These are phyloP conservation scores for Procavia capensis DNA, from an alignment of 2,113 vertebrate species.

Conservation along the genomic window DNA sequence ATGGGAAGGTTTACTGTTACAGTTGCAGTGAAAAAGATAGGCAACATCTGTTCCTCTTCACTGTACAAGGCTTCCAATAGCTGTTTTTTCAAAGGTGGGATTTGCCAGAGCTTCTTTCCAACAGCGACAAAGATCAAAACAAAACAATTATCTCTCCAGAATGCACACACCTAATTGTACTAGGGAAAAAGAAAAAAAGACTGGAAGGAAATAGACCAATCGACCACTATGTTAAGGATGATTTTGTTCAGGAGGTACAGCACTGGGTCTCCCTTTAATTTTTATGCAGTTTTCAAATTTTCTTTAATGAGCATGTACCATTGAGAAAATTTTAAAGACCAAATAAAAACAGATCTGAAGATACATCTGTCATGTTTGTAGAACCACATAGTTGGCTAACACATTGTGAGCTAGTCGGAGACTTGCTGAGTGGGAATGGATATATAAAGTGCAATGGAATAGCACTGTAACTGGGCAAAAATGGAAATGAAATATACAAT, in stretches of 20 bases:
- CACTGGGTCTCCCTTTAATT: background rate
- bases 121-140: constrained; percentile 40
- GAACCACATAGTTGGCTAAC: background rate
- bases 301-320: background rate
- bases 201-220: background rate
- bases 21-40: constrained; percentile 15
- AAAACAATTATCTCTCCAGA: background rate
- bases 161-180: background rate
- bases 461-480: background rate
- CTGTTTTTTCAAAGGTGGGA: constrained; percentile 40
- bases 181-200: background rate
- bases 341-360: background rate
- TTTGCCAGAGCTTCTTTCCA: constrained; percentile 32
- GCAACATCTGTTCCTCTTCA: constrained; percentile 50
- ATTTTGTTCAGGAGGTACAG: background rate
- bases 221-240: background rate
- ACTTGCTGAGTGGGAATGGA: background rate
- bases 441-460: background rate
- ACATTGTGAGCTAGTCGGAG: background rate
- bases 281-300: background rate
- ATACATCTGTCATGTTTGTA: background rate
- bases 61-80: background rate
- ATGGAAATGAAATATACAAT: background rate
- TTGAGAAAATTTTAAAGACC: background rate
- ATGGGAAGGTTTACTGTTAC: constrained; percentile 52